Conservation (phyloP, 1,140 invertebrate genomes). For the honey bee (Apis mellifera) region DNA sequence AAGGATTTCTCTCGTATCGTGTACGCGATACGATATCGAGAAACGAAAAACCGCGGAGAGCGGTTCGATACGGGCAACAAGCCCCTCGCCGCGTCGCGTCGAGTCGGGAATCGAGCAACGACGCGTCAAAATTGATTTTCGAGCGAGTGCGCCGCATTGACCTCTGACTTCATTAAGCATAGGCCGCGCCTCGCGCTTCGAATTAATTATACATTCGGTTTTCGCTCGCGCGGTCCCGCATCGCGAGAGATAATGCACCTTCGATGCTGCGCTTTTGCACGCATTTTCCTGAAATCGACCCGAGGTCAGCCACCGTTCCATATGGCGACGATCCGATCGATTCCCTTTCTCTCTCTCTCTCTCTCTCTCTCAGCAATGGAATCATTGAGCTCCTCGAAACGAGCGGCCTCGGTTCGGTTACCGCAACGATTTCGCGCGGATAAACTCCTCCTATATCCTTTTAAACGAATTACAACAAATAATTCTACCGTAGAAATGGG, state of each 20-base stretch:
- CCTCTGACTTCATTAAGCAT: slow-evolving; percentile 59
- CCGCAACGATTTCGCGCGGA: not conserved
- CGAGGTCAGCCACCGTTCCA: not conserved
- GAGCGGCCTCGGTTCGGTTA: not conserved
- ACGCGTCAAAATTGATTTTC: slow-evolving; percentile 59
- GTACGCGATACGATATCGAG: slow-evolving; percentile 4
- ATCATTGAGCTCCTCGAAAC: not conserved
- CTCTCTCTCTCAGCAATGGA: not conserved
- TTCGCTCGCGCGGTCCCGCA: slow-evolving; percentile 1
- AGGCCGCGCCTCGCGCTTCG: slow-evolving; percentile 31
- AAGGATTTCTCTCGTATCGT: not conserved
- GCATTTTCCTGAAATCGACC: slow-evolving; percentile 18
- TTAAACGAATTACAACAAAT: too few species aligned
- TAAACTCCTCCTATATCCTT: too few species aligned
- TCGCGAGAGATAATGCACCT: slow-evolving; percentile 37
- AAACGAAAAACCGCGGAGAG: slow-evolving; percentile 13
- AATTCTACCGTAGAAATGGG: not conserved
- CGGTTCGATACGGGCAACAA: not conserved
- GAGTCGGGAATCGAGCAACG: slow-evolving; percentile 4
- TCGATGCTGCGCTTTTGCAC: slow-evolving; percentile 17
- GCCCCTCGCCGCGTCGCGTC: not conserved
- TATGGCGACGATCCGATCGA: slow-evolving; percentile 5
- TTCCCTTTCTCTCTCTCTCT: not conserved
- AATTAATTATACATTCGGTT: slow-evolving; percentile 61
- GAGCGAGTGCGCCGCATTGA: slow-evolving; percentile 36